Conservation (phyloP, 2,113 vertebrate genomes). For the Rhegmatorhina hoffmannsi region DNA sequence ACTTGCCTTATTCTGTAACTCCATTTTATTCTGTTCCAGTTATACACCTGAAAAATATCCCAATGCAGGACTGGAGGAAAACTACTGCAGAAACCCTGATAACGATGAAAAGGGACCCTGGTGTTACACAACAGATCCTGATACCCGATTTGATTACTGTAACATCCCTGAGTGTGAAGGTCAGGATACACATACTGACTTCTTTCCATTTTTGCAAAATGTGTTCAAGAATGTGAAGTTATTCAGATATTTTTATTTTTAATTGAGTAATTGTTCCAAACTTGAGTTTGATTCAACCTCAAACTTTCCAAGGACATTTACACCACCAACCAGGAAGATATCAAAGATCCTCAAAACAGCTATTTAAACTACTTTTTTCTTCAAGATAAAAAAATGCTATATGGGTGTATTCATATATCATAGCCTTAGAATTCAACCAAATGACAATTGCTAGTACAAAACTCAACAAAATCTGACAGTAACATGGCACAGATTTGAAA, state of each 20-base stretch:
- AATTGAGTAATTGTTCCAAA: not conserved
- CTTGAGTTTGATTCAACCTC: not conserved
- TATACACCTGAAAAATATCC: constrained; percentile 58
- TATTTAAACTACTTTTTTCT: not conserved
- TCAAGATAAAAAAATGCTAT: not conserved
- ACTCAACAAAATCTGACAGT: not conserved
- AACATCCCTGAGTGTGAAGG: constrained; percentile 85
- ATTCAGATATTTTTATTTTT: not conserved
- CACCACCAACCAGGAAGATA: not conserved
- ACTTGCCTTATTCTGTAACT: not conserved
- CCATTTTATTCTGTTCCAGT: constrained; percentile 40
- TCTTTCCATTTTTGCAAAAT: not conserved
- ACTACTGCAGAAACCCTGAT: constrained; percentile 94
- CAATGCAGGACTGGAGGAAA: constrained; percentile 77
- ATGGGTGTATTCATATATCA: not conserved
- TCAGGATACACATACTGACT: not conserved
- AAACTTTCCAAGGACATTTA: not conserved
- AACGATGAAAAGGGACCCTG: constrained; percentile 82
- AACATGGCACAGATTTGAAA: not conserved
- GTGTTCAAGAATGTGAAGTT: not conserved
- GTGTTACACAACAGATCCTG: constrained; percentile 90
- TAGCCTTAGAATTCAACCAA: not conserved
- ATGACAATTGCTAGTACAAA: not conserved
- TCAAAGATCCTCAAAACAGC: not conserved
- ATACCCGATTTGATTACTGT: constrained; percentile 86